These are phyloP conservation scores for Hydra vulgaris DNA, from an alignment of 30 jellyfish, hydroid and myxozoan species.

Conservation along the genomic window DNA sequence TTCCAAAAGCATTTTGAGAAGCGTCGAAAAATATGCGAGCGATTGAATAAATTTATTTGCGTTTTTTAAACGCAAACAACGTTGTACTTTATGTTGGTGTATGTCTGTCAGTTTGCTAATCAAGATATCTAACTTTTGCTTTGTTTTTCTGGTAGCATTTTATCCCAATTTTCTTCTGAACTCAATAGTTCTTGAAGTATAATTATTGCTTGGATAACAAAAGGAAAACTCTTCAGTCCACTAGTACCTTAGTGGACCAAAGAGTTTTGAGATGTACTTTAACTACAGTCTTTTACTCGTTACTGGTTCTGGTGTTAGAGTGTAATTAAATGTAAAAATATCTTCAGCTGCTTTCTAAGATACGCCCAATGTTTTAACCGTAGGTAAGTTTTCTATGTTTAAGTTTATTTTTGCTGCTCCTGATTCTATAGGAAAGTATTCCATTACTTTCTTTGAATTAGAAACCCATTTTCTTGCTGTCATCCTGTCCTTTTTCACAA, in stretches of 20 bases:
- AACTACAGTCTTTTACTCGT: conserved; percentile 28
- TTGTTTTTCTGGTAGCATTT: conserved; percentile 14
- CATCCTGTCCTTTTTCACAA: conserved; percentile 51
- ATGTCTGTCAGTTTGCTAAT: background rate
- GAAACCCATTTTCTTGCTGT: conserved; percentile 61
- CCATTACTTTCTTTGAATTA: conserved; percentile 14
- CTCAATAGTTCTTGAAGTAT: conserved; percentile 26
- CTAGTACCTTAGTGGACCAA: conserved; percentile 31
- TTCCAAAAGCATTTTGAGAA: conserved; percentile 15
- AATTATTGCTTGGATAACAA: background rate
- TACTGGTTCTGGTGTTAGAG: background rate
- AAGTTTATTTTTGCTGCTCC: conserved; percentile 32
- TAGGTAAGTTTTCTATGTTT: too few relatives aligned
- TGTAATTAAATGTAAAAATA: conserved; percentile 1
- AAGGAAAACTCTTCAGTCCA: too few relatives aligned
- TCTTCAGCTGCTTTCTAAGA: too few relatives aligned
- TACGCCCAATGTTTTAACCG: too few relatives aligned
- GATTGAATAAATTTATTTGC: background rate
- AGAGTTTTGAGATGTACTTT: conserved; percentile 25
- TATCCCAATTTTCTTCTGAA: conserved; percentile 19
- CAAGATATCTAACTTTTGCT: background rate
- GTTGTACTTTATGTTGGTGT: conserved; percentile 1
- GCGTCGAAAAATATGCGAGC: conserved; percentile 23
- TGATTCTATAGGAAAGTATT: conserved; percentile 26
- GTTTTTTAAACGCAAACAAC: conserved; percentile 4